These are phyloP conservation scores for Gymnopithys bicolor DNA, from an alignment of 2,797 vertebrate species.

Conservation along the genomic window DNA sequence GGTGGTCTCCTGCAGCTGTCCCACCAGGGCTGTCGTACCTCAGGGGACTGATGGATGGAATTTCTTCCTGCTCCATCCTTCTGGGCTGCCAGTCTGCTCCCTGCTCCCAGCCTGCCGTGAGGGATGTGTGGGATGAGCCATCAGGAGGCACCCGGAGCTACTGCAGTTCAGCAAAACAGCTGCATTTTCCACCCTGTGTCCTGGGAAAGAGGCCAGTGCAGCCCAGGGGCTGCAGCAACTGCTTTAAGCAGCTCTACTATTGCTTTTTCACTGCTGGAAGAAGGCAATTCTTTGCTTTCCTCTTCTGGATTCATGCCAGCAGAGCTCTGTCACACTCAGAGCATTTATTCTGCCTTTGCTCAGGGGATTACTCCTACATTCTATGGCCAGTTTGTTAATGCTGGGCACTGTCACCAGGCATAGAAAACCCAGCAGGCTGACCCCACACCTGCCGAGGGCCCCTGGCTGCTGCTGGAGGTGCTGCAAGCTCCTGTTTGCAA, in stretches of 20 bases:
- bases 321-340: background rate
- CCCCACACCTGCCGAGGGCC: background rate
- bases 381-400: fast-evolving
- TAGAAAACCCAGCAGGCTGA: background rate
- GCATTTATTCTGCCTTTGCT: background rate
- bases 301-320: background rate
- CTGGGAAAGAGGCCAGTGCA: background rate
- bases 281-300: background rate
- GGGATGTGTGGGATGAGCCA: fast-evolving
- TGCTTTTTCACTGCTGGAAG: background rate
- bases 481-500: background rate
- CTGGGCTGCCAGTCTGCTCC: background rate
- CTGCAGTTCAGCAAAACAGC: background rate
- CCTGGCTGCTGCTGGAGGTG: background rate
- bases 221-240: background rate
- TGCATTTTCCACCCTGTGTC: background rate
- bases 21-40: background rate
- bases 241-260: background rate
- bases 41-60: fast-evolving
- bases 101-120: fast-evolving
- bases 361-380: background rate
- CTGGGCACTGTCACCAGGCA: background rate
- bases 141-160: background rate
- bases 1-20: background rate
- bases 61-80: background rate